Percentiles rank a stretch among this genome's conserved stretches.
These are phyloP conservation scores for Parnassius mnemosyne DNA, from an alignment of 2,888 invertebrate species.

Conservation along the genomic window DNA sequence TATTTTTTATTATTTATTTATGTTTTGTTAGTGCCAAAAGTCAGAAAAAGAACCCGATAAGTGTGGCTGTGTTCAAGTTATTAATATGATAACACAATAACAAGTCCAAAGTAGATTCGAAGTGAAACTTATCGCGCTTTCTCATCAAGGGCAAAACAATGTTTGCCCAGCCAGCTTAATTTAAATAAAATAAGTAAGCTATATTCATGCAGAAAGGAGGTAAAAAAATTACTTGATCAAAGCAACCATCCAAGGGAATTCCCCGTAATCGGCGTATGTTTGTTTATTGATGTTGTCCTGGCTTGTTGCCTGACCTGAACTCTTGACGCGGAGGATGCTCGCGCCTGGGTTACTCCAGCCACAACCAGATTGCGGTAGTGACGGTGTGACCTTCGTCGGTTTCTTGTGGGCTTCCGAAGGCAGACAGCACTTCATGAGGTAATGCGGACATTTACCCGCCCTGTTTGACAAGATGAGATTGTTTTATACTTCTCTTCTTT, in stretches of 20 bases:
- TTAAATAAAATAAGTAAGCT: no score
- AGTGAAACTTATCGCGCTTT: no score
- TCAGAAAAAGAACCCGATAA: no score
- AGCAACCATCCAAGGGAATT: constrained; percentile 33
- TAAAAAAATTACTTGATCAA: constrained; percentile 24
- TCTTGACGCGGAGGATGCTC: constrained; percentile 8
- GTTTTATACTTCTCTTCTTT: no score
- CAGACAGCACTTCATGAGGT: constrained; percentile 13
- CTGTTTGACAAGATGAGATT: background rate
- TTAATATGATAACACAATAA: no score
- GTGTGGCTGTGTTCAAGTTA: no score
- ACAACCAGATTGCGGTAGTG: constrained; percentile 1
- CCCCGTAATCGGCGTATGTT: constrained; percentile 29
- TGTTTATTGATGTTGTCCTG: constrained; percentile 1
- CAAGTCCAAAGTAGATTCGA: no score
- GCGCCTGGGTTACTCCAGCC: constrained; percentile 28
- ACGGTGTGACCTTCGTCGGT: background rate
- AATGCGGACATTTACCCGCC: constrained; percentile 2
- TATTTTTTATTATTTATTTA: no score
- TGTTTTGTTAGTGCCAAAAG: no score
- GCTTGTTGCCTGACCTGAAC: no score
- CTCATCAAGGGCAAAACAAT: no score
- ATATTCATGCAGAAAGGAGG: background rate
- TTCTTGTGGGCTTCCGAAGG: background rate
- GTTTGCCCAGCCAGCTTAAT: no score